phyloP scores from a whole-genome alignment of 2,797 vertebrate species.

The Pyrocephalus nanus region DNA sequence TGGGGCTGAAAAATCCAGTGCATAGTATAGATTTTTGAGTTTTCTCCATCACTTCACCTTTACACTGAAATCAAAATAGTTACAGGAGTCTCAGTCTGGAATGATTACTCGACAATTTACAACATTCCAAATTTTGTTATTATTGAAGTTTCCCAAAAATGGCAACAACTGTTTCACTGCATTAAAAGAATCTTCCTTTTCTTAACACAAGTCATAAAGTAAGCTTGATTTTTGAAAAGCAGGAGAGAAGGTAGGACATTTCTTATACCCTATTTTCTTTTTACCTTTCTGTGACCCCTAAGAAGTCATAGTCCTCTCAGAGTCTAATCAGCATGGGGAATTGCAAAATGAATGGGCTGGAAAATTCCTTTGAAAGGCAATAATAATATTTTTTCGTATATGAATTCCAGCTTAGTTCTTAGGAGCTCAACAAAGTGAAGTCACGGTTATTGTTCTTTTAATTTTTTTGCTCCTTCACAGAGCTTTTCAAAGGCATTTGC shows the following conservation, averaged over 20 bases:
- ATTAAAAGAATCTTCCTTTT: slow-evolving; percentile 39
- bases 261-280: slow-evolving; percentile 61
- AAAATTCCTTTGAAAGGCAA: slow-evolving; percentile 66
- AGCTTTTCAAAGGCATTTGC: not conserved
- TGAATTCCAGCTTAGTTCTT: slow-evolving; percentile 40
- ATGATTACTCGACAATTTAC: not conserved
- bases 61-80: not conserved
- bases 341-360: slow-evolving; percentile 61
- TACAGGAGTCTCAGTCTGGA: not conserved
- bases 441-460: slow-evolving; percentile 18
- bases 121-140: not conserved
- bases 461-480: slow-evolving; percentile 26
- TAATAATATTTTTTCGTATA: slow-evolving; percentile 45
- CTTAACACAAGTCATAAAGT: slow-evolving; percentile 62
- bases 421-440: slow-evolving; percentile 52
- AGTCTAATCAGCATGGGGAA: slow-evolving; percentile 41
- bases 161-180: not conserved
- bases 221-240: slow-evolving; percentile 62
- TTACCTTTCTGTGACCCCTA: slow-evolving; percentile 66
- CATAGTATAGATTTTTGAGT: not conserved
- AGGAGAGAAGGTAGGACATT: slow-evolving; percentile 68
- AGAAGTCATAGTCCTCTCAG: slow-evolving; percentile 58
- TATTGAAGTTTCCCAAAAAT: not conserved
- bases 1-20: not conserved
- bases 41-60: not conserved